Conservation (phyloP, 2,888 invertebrate species). For the Euphydryas editha region DNA sequence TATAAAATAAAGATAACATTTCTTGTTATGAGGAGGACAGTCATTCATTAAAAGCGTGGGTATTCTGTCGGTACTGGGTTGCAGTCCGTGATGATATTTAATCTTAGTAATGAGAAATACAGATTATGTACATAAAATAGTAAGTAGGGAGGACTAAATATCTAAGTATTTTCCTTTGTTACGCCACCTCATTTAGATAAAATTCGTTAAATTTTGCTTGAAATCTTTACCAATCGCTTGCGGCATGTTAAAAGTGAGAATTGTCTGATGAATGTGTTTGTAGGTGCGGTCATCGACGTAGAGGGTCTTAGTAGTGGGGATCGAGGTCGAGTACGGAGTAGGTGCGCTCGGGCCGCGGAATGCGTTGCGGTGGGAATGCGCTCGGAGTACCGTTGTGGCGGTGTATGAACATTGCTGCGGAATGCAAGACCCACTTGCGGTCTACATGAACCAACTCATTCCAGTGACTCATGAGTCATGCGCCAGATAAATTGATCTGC, state of each 20-base stretch:
- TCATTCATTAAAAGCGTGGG: conserved; percentile 47
- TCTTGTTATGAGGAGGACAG: conserved; percentile 35
- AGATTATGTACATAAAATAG: neutral
- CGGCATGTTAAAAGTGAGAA: conserved; percentile 50
- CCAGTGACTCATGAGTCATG: conserved; percentile 77
- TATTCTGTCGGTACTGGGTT: conserved; percentile 4
- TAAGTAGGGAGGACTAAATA: neutral
- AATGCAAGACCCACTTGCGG: conserved; percentile 80
- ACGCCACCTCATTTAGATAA: neutral
- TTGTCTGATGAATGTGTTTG: conserved; percentile 55
- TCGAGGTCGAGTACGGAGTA: conserved; percentile 67
- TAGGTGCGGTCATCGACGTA: conserved; percentile 51
- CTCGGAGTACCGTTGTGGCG: conserved; percentile 79
- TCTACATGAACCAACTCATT: conserved; percentile 61
- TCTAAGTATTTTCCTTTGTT: neutral
- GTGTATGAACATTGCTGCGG: conserved; percentile 60
- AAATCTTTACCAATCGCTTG: conserved; percentile 21
- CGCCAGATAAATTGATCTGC: conserved; percentile 54
- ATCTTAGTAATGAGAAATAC: neutral
- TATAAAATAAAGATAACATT: conserved; percentile 41
- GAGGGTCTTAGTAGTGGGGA: conserved; percentile 46
- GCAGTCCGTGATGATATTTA: neutral
- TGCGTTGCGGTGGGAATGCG: conserved; percentile 80
- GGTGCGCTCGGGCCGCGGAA: conserved; percentile 63
- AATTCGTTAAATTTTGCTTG: neutral